Percentiles rank a stretch among this genome's conserved stretches.
Evolutionary conservation across 2,888 invertebrate species (phyloP).

Genomic region (Strigamia crassipes): DNA sequence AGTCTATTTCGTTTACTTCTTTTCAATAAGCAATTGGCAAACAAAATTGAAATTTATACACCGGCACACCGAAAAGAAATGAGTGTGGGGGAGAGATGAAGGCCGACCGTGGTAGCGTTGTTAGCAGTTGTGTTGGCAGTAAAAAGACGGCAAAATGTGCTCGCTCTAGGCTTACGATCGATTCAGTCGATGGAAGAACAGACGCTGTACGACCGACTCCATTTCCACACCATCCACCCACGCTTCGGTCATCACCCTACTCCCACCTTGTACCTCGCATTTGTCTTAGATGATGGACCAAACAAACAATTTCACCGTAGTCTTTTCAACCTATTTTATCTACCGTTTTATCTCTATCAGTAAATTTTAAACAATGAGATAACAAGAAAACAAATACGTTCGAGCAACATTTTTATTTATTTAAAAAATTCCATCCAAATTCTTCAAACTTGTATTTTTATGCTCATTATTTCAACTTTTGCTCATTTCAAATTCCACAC

Average conservation of each 20-base stretch:
- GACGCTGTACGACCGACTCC: slow-evolving; percentile 16
- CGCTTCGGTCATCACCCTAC: neutral
- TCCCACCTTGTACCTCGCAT: slow-evolving; percentile 11
- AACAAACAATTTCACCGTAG: neutral
- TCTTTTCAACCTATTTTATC: slow-evolving; percentile 1
- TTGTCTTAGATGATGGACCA: slow-evolving; percentile 16
- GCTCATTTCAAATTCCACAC: neutral
- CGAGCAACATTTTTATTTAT: neutral
- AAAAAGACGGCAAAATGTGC: slow-evolving; percentile 21
- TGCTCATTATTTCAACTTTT: neutral
- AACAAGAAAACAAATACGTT: neutral
- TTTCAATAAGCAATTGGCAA: slow-evolving; percentile 21
- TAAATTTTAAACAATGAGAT: neutral
- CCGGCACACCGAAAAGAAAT: slow-evolving; percentile 4
- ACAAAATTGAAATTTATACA: slow-evolving; percentile 21
- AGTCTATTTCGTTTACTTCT: slow-evolving; percentile 12
- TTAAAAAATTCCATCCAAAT: neutral
- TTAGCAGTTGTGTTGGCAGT: slow-evolving; percentile 21
- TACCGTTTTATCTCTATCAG: neutral
- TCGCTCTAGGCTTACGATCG: slow-evolving; percentile 21
- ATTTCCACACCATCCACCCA: slow-evolving; percentile 21
- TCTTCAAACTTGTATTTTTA: neutral
- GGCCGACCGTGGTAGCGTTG: slow-evolving; percentile 21
- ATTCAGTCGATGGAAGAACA: slow-evolving; percentile 12
- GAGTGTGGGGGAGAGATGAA: slow-evolving; percentile 17